Evolutionary conservation across 2,113 vertebrate species (phyloP), one percentile per base, ranked within the genome.

Genomic region (Nibea coibor): DNA sequence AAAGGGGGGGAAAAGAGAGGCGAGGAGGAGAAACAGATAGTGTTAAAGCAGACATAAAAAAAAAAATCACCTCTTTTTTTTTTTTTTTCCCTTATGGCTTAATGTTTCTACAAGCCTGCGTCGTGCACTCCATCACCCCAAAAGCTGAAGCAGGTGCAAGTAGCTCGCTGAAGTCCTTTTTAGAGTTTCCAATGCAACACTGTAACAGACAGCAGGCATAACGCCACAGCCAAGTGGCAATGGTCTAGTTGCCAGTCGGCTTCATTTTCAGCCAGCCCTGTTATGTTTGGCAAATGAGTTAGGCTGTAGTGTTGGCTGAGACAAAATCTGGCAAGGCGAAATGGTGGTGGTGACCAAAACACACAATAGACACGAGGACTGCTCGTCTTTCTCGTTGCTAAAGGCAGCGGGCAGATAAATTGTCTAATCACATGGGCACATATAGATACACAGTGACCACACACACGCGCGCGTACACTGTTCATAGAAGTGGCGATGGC

Each of bases 271-370:
- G 87, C 91, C 90, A 90, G 75, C 77, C 66, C 75, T 61, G 82
- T 89, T 88, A 80, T 88, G 85, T 93, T 92, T 93, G 89, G 93
- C 90, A 80, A 84, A 81, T 63, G 67, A 74, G 77, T 83, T 62
- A 28, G 82, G 45, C 57, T 79, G 70, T 56, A 56, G 81, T 24
- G 73, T 69, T 88, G 86, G 89, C 83, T 68, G 80, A 31, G 82
- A 47, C 0, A 43, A 83, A 76, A 81, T 90, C 83, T 92, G 91
- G 88, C 87, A 87, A 75, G 11, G 24, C 14, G 3, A 54, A 80
- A 65, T 51, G 75, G 45, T 48, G 54, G 10, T 39, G 70, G 67
- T 74, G 75, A 90, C 89, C 84, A 88, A 90, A 85, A 63, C 82
- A 88, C 77, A 85, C 82, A 86, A 83, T 83, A 78, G 87, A 81